Evolutionary conservation across 23 tunicate genomes (phyloP), one percentile per base, ranked within the genome.

Genomic region (Phallusia fumigata): DNA sequence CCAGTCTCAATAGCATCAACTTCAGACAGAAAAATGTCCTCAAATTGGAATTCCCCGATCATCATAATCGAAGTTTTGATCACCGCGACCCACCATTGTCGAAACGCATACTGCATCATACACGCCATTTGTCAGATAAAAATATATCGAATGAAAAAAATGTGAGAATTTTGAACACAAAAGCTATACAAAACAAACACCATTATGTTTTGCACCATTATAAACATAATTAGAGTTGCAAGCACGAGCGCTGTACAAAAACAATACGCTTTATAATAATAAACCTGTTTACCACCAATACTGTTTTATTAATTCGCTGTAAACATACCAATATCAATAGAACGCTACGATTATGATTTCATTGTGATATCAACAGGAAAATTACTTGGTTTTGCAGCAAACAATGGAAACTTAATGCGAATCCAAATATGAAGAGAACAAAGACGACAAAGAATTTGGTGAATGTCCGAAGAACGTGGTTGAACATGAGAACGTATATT

Each of bases 41-140:
- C 90, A 53, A 87, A 96, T 32, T 91, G 97, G 64, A 91, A 91
- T 51, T 96, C 99, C 0, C 99, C 99, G 64, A 96, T 91, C 99
- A 96, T 96, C 99, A 96, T 96, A 21, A 96, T 88, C 30, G 79
- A 75, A 10, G 99, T 91, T 77, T 91, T 96, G 24, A 96, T 85
- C 0, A 96, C 82, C 64, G 97, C 77, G 47, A 85, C 83, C 98
- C 98, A 94, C 98, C 98, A 94, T 21, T 75, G 83, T 24, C 33
- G 53, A 81, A 94, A 94, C 0, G 98, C 90, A 53, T 73, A 87
- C 96, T 91, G 88, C 32, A 58, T 36, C 81, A 77, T 36, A 77
- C 34, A 2, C 5, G 8, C 5, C 47, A 5, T 10, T 40, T 40
- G n/a, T n/a, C n/a, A n/a, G n/a, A n/a, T n/a, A n/a, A n/a, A n/a